A percentile compares a stretch with the other conserved stretches of the same genome.
These are phyloP conservation scores for Phrynocephalus forsythii DNA, from an alignment of 2,797 vertebrate species.

Conservation along the genomic window DNA sequence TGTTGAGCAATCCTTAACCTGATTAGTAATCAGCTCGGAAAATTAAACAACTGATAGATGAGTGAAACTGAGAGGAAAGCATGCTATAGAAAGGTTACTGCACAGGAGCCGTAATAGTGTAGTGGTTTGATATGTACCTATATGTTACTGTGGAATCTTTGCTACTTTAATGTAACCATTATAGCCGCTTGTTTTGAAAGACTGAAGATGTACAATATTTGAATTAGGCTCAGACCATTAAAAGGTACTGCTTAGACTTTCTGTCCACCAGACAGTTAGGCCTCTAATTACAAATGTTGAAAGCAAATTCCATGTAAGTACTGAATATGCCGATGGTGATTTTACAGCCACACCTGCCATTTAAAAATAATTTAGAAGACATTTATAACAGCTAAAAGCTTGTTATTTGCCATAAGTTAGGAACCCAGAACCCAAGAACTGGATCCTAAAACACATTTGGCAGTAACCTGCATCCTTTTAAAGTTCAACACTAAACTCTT, in stretches of 20 bases:
- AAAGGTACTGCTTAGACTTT: constrained; percentile 11
- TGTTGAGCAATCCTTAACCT: constrained; percentile 66
- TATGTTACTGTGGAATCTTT: background rate
- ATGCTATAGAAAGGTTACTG: constrained; percentile 29
- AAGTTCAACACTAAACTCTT: background rate
- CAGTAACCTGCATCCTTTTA: background rate
- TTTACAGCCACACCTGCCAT: constrained; percentile 34
- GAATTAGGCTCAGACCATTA: constrained; percentile 7
- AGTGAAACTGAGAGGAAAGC: constrained; percentile 35
- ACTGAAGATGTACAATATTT: background rate
- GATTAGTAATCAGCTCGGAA: constrained; percentile 47
- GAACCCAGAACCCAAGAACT: background rate
- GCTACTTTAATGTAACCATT: constrained; percentile 16
- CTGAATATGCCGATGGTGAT: background rate
- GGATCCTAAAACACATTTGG: background rate
- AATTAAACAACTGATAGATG: constrained; percentile 66
- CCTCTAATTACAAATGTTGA: constrained; percentile 27
- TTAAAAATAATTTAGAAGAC: background rate
- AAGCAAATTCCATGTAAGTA: constrained; percentile 20
- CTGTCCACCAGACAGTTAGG: background rate
- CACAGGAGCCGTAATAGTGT: constrained; percentile 7
- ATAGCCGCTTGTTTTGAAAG: constrained; percentile 18
- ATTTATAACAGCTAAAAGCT: background rate
- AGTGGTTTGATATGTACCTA: background rate
- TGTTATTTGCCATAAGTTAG: background rate